Evolutionary conservation across 1,140 invertebrate genomes (phyloP).

Genomic region (Potamilus streckersoni): DNA sequence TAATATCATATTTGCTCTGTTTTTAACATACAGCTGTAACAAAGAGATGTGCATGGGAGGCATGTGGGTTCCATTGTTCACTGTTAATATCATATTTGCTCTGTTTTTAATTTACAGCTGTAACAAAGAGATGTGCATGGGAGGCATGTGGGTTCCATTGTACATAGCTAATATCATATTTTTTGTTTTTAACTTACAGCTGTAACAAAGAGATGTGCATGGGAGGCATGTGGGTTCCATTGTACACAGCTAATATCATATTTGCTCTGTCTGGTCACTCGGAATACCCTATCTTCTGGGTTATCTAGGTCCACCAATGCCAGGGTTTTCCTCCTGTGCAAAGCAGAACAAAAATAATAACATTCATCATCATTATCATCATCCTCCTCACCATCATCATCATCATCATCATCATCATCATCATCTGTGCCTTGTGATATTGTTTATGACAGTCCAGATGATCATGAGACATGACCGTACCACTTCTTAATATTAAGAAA

Average conservation of each 20-base stretch:
- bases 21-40: constrained; percentile 94
- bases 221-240: constrained; percentile 86
- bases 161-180: constrained; percentile 83
- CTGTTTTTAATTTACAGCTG: constrained; percentile 90
- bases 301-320: constrained; percentile 84
- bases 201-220: constrained; percentile 87
- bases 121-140: constrained; percentile 85
- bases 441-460: no score
- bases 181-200: constrained; percentile 76
- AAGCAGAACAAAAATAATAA: constrained; percentile 26
- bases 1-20: constrained; percentile 94
- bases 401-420: neutral
- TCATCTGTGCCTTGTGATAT: no score
- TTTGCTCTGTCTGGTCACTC: constrained; percentile 89
- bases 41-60: constrained; percentile 82
- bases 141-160: constrained; percentile 90
- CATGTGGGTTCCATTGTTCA: constrained; percentile 91
- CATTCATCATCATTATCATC: neutral
- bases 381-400: neutral
- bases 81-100: constrained; percentile 94
- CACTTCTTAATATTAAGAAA: no score
- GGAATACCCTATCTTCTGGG: constrained; percentile 79
- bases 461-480: no score
- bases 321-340: constrained; percentile 79
- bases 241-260: constrained; percentile 92